Percentiles rank a stretch among this genome's conserved stretches.
These are phyloP conservation scores for Dynastes grantii DNA, from an alignment of 2,888 invertebrate species.

Conservation along the genomic window DNA sequence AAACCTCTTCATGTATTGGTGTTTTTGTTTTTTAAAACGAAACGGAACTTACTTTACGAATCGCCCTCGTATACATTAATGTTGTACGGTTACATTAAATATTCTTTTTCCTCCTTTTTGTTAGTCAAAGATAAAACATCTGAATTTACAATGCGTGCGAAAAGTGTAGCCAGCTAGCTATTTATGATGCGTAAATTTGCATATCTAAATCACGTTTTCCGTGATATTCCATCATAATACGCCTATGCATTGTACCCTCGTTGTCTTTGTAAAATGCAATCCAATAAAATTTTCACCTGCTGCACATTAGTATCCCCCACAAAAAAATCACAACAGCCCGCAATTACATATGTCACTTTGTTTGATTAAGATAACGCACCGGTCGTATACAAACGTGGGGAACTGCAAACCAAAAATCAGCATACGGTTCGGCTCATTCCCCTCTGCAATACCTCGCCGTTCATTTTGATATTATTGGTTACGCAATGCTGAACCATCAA, in stretches of 20 bases:
- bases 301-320: neutral
- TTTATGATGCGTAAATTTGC: too few species aligned
- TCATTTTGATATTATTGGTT: conserved; percentile 14
- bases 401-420: neutral
- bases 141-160: too few species aligned
- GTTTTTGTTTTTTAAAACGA: too few species aligned
- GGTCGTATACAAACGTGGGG: neutral
- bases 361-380: conserved; percentile 8
- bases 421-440: neutral
- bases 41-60: too few species aligned
- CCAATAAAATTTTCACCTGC: conserved; percentile 7
- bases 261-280: neutral
- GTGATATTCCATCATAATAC: too few species aligned
- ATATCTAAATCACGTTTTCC: too few species aligned
- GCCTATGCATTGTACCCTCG: neutral
- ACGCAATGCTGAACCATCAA: neutral
- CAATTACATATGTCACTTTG: conserved; percentile 13
- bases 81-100: too few species aligned
- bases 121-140: too few species aligned
- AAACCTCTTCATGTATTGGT: too few species aligned
- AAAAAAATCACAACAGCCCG: conserved; percentile 16
- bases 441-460: neutral
- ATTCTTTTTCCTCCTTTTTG: too few species aligned
- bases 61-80: too few species aligned
- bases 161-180: too few species aligned